Base-by-base conservation (phyloP, 2,113 vertebrate species). In the Trogon melanurus region DNA sequence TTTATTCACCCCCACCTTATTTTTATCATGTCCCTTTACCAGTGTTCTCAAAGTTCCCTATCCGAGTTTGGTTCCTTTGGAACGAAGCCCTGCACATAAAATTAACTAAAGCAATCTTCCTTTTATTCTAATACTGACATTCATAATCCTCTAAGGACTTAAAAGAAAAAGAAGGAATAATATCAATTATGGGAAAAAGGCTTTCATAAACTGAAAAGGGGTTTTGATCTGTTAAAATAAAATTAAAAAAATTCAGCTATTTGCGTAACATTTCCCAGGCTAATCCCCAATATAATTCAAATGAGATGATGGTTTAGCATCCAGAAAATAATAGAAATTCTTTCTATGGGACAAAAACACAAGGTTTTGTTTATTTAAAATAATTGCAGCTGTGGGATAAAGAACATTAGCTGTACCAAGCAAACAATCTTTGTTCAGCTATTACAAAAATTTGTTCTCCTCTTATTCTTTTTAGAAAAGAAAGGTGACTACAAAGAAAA, bases 171-270 rank as follows among this genome's bases (percentile, higher is more conserved):
- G 76, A 61, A 85, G 80, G 56, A 96, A 86, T 94, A 91, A 96
- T 97, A 95, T 96, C 73, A 97, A 89, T 96, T 96, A 96, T 96
- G 96, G 95, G 95, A 96, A 96, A 96, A 94, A 93, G 47, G 50
- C 88, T 92, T 96, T 95, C 80, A 94, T 85, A 92, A 96, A 82
- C 95, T 89, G 80, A 91, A 89, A 92, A 93, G 30, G 48, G 56
- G 38, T 86, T 96, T 96, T 97, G 88, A 96, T 91, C 86, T 96
- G 76, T 82, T 92, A 79, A 93, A 93, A 89, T 76, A 76, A 91
- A 91, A 89, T 86, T 45, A 5, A 66, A 89, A 88, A 91, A 91
- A 66, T 1, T 34, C 85, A 90, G 38, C 27, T 64, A 85, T 85
- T 96, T 91, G 70, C 0, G 0, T 81, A 90, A 94, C 65, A 65